Evolutionary conservation across 1,140 invertebrate genomes (phyloP).

Genomic region (Drosophila orena): DNA sequence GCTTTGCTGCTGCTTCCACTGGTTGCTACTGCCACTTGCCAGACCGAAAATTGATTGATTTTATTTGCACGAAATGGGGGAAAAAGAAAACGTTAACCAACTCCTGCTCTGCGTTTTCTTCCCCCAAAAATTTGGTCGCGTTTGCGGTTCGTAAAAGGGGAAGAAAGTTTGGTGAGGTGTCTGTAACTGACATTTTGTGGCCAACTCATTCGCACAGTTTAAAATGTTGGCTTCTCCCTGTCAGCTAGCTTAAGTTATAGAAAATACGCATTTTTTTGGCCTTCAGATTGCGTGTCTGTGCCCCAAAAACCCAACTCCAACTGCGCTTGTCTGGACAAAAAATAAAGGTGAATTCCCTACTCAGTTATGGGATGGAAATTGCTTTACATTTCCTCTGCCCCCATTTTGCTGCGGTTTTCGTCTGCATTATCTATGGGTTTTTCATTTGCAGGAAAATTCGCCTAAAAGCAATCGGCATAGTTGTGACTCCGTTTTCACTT

Average conservation of each 20-base stretch:
- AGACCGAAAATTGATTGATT: slow-evolving; percentile 78
- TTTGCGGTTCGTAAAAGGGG: slow-evolving; percentile 41
- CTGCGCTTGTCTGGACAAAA: slow-evolving; percentile 1
- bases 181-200: slow-evolving; percentile 74
- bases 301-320: not conserved
- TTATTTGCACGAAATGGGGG: slow-evolving; percentile 63
- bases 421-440: slow-evolving; percentile 69
- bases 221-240: slow-evolving; percentile 9
- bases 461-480: slow-evolving; percentile 50
- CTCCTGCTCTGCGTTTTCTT: not conserved
- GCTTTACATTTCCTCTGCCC: slow-evolving; percentile 38
- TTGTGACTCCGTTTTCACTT: slow-evolving; percentile 43
- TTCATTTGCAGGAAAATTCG: slow-evolving; percentile 43
- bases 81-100: slow-evolving; percentile 32
- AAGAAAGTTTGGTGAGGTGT: slow-evolving; percentile 19
- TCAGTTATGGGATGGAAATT: slow-evolving; percentile 48
- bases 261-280: slow-evolving; percentile 22
- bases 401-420: slow-evolving; percentile 43
- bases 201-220: slow-evolving; percentile 71
- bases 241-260: slow-evolving; percentile 12
- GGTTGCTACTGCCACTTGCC: slow-evolving; percentile 44
- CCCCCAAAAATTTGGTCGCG: slow-evolving; percentile 43
- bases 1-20: slow-evolving; percentile 25
- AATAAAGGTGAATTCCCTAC: slow-evolving; percentile 26
- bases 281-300: not conserved